A percentile compares a stretch with the other conserved stretches of the same genome.
phyloP scores from a whole-genome alignment of 2,113 vertebrate genomes.

The Prolemur simus region DNA sequence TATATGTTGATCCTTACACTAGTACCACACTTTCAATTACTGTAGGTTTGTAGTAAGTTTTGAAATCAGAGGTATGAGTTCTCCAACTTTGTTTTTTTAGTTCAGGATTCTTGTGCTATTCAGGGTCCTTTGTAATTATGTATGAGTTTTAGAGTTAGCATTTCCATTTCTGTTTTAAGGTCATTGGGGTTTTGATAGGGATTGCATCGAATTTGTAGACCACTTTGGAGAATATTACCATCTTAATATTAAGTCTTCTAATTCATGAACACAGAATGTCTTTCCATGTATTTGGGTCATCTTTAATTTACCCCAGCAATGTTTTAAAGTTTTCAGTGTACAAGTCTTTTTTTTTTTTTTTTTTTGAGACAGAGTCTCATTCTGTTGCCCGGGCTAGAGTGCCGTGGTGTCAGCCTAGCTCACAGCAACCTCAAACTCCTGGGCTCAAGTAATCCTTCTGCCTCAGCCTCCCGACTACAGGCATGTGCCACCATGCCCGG shows the following conservation, averaged over 20 bases:
- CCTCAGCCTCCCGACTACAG: too few species aligned
- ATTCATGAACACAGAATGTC: neutral
- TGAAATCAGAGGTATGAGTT: neutral
- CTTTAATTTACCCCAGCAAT: neutral
- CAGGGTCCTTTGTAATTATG: neutral
- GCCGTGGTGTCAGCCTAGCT: too few species aligned
- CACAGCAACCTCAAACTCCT: too few species aligned
- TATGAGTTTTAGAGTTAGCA: neutral
- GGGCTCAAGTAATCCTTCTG: too few species aligned
- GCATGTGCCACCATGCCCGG: too few species aligned
- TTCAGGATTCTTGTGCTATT: neutral
- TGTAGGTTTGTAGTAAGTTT: neutral
- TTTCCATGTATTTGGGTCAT: neutral
- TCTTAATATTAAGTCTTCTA: constrained; percentile 1
- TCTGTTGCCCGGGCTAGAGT: too few species aligned
- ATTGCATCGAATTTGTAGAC: neutral
- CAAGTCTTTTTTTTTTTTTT: neutral
- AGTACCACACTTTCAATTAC: neutral
- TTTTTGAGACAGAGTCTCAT: too few species aligned
- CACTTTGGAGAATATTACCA: neutral
- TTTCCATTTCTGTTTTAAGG: neutral
- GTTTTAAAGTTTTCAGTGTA: neutral
- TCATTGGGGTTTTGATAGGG: neutral
- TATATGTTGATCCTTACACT: neutral
- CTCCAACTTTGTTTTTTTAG: neutral